Base-by-base conservation (phyloP, 1,140 invertebrate genomes). In the Drosophila cardini region DNA sequence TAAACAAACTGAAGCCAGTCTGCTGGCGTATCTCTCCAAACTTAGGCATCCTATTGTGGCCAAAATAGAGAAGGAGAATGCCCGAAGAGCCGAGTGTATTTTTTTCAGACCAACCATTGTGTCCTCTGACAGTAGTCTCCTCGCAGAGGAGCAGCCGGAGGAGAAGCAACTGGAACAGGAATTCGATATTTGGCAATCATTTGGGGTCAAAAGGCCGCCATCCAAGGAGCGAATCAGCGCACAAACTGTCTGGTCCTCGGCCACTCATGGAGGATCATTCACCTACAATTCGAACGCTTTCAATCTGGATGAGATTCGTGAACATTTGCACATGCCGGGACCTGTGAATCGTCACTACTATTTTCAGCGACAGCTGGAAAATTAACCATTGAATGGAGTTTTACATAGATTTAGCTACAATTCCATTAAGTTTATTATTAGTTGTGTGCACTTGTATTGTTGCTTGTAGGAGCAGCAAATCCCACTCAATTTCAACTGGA, bases 331-430 rank as follows among this genome's bases (percentile, higher is more conserved):
- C 13, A 21, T 74, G 38, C 82, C 85, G 1, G 86, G 90, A 2
- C 80, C 82, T 2, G 21, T 11, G 4, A 78, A 91, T 55, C 90
- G 90, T 2, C 81, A 84, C 40, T 85, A 73, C 34, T 87, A 73
- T 48, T 71, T 87, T 15, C 76, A 86, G 18, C 21, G 38, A 53
- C 55, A 79, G 21, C 34, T 53, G 53, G 30, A 68, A 18, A 40
- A 48, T 30, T 7, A 21, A 7, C 2, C 11, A 3, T 4, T 26
- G 21, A 26, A 26, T 26, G 21, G 21, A 26, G 21, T 4, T 26
- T 26, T 26, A 26, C 21, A 26, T n/a, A n/a, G n/a, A n/a, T n/a
- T n/a, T n/a, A n/a, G n/a, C n/a, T 26, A 26, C 21, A 26, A 40
- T n/a, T 3, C 21, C 21, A n/a, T 40, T 40, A 10, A 6, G 4